These are phyloP conservation scores for Hippocampus comes DNA, from an alignment of 2,113 vertebrate species.

Conservation along the genomic window DNA sequence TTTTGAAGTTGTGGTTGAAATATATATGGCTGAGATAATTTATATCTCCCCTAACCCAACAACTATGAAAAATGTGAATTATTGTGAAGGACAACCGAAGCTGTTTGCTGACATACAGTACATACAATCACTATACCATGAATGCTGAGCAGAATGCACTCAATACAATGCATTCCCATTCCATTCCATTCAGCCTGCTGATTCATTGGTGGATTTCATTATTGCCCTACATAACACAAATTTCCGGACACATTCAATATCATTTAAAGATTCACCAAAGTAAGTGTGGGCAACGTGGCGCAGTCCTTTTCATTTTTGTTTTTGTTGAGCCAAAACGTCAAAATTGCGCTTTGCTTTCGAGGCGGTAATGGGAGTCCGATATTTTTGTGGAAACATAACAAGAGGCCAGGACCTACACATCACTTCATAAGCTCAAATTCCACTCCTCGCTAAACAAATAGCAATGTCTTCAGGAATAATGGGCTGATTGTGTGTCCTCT, in stretches of 20 bases:
- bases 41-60: background rate
- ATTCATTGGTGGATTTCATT: constrained; percentile 25
- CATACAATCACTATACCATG: constrained; percentile 26
- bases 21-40: no score
- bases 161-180: background rate
- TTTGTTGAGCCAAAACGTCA: constrained; percentile 27
- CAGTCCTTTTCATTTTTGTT: constrained; percentile 27
- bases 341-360: constrained; percentile 37
- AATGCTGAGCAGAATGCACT: constrained; percentile 27
- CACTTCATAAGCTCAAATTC: constrained; percentile 41
- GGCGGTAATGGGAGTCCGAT: constrained; percentile 27
- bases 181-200: constrained; percentile 29
- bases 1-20: no score
- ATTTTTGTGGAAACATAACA: constrained; percentile 48
- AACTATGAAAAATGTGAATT: background rate
- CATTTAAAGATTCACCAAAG: constrained; percentile 42
- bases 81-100: background rate
- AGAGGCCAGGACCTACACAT: constrained; percentile 44
- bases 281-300: constrained; percentile 23
- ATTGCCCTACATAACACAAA: background rate
- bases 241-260: constrained; percentile 24
- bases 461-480: constrained; percentile 53
- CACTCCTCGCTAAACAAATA: constrained; percentile 46
- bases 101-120: constrained; percentile 9
- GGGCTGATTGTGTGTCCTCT: constrained; percentile 42